Evolutionary conservation across 2,888 invertebrate genomes (phyloP), one percentile per base, ranked within the genome.

Genomic region (Netelia virgata): DNA sequence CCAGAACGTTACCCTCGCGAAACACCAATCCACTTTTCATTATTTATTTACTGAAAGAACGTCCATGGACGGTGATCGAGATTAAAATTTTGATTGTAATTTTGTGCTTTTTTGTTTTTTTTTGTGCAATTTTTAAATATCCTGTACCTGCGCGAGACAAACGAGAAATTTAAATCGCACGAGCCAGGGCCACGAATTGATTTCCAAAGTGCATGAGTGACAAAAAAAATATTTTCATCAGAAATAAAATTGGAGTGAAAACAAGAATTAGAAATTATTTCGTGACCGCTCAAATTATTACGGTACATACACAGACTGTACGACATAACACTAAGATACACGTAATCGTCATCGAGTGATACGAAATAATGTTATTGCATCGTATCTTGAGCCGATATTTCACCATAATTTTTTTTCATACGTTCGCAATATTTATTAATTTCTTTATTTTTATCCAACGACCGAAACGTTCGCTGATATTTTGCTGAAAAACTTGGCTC

Each of bases 1-100:
- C 75, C 79, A 75, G 83, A 83, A 83, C 83, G 79, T 83, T 75
- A 75, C 75, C 55, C 74, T 74, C 70, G 28, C 69, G 55, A 75
- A 66, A 43, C 64, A 36, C 63, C 20, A 74, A 75, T 59, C n/a
- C 53, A 57, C 11, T 69, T 53, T 63, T 55, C 11, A 36, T 43
- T 53, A 20, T 10, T 69, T 53, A 9, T n/a, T 63, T 23, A 43
- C 28, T 47, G 47, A 72, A 10, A 28, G 59, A 68, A 36, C 36
- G 36, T 1, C 1, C 8, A 36, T 36, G 36, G 36, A 36, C 8
- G 6, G 6, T 20, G n/a, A 66, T n/a, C 28, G 43, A 57, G 11
- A 43, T 55, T 28, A 28, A 75, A 63, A 75, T 47, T 74, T 68
- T 80, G 61, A 81, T 73, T 70, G 47, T 16, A 10, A 68, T 41